These are phyloP conservation scores for Ladona fulva DNA, from an alignment of 1,140 invertebrate genomes.

Conservation along the genomic window DNA sequence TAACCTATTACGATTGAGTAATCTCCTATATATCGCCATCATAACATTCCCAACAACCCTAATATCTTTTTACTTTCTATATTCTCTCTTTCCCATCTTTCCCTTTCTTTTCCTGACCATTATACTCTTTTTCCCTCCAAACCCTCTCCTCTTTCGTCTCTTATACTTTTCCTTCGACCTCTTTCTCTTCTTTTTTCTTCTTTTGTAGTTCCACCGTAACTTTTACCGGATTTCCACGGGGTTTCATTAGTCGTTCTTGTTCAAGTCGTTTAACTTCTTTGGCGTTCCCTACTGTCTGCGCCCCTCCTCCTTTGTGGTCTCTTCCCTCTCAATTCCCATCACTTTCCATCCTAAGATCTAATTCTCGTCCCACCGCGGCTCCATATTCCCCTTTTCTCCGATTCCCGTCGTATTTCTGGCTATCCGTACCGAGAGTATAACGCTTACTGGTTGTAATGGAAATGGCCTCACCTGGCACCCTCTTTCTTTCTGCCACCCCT, in stretches of 20 bases:
- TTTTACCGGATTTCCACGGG: conserved; percentile 7
- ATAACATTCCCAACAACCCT: background rate
- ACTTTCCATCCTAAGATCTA: background rate
- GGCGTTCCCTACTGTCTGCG: conserved; percentile 1
- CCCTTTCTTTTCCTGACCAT: too few species aligned
- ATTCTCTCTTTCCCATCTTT: background rate
- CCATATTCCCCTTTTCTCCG: background rate
- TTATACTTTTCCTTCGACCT: background rate
- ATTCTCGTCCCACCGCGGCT: background rate
- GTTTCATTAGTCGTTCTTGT: conserved; percentile 6
- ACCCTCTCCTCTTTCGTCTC: background rate
- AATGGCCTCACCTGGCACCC: background rate
- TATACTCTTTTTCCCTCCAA: background rate
- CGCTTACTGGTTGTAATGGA: background rate
- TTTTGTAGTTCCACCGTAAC: background rate
- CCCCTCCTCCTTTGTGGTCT: background rate
- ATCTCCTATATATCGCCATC: too few species aligned
- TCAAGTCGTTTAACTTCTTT: conserved; percentile 7
- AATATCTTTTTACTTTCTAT: background rate
- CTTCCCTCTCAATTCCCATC: background rate
- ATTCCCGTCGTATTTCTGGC: background rate
- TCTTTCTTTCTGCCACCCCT: background rate
- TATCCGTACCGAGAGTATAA: background rate
- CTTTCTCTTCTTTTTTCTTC: background rate
- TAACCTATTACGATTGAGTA: too few species aligned